These are phyloP conservation scores for Aix galericulata DNA, from an alignment of 2,113 vertebrate genomes.

Conservation along the genomic window DNA sequence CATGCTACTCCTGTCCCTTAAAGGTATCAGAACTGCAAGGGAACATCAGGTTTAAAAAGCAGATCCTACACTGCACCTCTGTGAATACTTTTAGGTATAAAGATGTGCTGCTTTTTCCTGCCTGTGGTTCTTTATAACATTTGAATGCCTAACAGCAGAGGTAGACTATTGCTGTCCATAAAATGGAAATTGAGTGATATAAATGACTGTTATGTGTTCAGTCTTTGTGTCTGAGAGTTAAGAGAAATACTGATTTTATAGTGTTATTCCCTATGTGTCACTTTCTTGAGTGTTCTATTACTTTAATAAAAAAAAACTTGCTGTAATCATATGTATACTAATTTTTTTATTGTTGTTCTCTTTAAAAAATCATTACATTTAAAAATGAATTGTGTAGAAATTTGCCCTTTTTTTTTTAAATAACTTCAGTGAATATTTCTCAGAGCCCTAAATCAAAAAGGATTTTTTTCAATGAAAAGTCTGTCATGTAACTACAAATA, in stretches of 20 bases:
- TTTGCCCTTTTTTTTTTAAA: neutral
- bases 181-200: neutral
- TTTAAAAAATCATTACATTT: neutral
- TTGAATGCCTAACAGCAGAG: neutral
- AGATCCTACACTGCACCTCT: neutral
- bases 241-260: neutral
- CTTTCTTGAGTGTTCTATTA: neutral
- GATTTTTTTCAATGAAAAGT: neutral
- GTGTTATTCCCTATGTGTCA: accelerated
- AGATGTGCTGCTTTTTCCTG: neutral
- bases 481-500: neutral
- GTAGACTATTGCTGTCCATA: neutral
- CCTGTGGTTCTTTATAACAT: neutral
- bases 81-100: neutral
- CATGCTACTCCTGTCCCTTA: neutral
- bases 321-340: neutral
- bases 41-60: neutral
- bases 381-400: neutral
- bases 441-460: neutral
- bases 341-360: neutral
- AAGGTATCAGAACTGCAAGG: neutral
- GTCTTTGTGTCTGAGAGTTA: neutral
- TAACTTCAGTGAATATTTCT: neutral
- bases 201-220: neutral
- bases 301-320: neutral